Conservation (phyloP, 2,888 invertebrate species). For the Ditula angustiorana region DNA sequence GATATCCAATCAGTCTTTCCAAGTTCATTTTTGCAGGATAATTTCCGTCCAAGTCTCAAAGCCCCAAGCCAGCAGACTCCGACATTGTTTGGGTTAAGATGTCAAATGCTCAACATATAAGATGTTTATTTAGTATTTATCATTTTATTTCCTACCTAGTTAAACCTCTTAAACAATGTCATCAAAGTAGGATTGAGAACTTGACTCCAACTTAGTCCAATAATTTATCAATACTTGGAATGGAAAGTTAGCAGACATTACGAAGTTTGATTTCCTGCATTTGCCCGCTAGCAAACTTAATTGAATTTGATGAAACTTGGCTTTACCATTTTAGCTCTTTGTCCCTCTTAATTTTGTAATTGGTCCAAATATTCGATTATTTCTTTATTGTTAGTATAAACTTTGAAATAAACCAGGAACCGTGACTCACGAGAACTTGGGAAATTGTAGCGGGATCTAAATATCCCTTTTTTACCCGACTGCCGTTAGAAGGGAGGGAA, state of each 20-base stretch:
- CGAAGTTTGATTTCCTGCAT: slow-evolving; percentile 39
- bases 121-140: too few relatives aligned
- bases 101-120: too few relatives aligned
- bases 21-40: too few relatives aligned
- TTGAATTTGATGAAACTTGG: slow-evolving; percentile 31
- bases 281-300: slow-evolving; percentile 34
- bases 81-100: too few relatives aligned
- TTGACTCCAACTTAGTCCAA: slow-evolving; percentile 25
- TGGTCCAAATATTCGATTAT: slow-evolving; percentile 17
- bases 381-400: neutral
- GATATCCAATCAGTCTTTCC: too few relatives aligned
- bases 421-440: neutral
- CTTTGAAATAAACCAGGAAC: neutral
- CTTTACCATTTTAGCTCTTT: slow-evolving; percentile 25
- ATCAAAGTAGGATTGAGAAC: slow-evolving; percentile 10
- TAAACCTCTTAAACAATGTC: neutral
- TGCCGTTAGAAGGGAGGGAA: too few relatives aligned
- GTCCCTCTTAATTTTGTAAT: slow-evolving; percentile 23
- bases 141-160: too few relatives aligned
- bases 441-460: too few relatives aligned
- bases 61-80: too few relatives aligned
- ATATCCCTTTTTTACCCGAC: too few relatives aligned
- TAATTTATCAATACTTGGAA: slow-evolving; percentile 38
- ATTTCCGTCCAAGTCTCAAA: too few relatives aligned
- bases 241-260: slow-evolving; percentile 33